These are phyloP conservation scores for Lapara coniferarum DNA, from an alignment of 2,888 invertebrate species.

Conservation along the genomic window DNA sequence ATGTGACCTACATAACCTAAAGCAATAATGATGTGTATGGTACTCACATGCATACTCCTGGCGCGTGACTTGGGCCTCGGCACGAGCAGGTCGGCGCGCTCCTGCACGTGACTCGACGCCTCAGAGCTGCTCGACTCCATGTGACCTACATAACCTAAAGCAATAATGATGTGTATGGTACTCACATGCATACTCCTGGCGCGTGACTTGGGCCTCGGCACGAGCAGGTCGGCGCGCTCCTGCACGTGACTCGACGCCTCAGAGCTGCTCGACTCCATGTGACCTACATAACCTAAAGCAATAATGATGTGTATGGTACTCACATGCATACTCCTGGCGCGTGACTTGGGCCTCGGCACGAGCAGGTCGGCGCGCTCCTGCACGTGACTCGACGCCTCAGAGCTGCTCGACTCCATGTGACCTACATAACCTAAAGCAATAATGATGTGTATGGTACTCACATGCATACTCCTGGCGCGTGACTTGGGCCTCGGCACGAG, in stretches of 20 bases:
- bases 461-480: no score
- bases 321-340: no score
- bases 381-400: no score
- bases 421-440: no score
- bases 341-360: no score
- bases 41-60: constrained; percentile 77
- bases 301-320: no score
- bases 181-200: constrained; percentile 83
- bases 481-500: no score
- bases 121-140: constrained; percentile 77
- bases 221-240: constrained; percentile 90
- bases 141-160: constrained; percentile 68
- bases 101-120: constrained; percentile 83
- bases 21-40: neutral
- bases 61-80: constrained; percentile 93
- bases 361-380: no score
- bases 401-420: no score
- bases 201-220: constrained; percentile 92
- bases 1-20: constrained; percentile 71
- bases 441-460: no score
- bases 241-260: constrained; percentile 81
- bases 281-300: constrained; percentile 65
- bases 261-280: constrained; percentile 74
- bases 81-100: constrained; percentile 90
- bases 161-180: constrained; percentile 34